Evolutionary conservation across 64 coral and sea anemone genomes (phyloP).

Genomic region (Trachythela sp.): DNA sequence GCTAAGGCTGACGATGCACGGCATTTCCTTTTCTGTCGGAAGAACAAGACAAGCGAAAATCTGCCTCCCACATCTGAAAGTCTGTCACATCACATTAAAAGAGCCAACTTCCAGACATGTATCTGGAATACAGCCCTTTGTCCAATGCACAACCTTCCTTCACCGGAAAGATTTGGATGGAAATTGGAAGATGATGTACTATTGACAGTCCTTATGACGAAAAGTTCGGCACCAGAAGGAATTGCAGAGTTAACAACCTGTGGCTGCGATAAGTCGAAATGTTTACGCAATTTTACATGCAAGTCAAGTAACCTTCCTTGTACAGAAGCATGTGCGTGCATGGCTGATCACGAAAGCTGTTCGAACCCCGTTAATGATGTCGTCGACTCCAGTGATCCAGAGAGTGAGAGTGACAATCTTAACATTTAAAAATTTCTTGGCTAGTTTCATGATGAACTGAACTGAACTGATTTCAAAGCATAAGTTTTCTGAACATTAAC

Average conservation of each 20-base stretch:
- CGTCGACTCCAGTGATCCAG: background rate
- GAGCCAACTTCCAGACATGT: constrained; percentile 52
- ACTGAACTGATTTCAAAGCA: too few species aligned
- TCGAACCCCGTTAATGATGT: constrained; percentile 28
- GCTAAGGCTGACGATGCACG: background rate
- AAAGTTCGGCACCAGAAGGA: constrained; percentile 33
- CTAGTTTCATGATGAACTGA: too few species aligned
- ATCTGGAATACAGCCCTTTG: constrained; percentile 41
- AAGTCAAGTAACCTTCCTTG: constrained; percentile 43
- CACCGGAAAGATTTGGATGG: constrained; percentile 53
- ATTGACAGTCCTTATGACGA: constrained; percentile 36
- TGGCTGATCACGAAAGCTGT: constrained; percentile 60
- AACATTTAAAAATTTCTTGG: too few species aligned
- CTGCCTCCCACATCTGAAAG: constrained; percentile 54
- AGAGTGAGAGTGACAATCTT: background rate
- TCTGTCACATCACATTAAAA: constrained; percentile 53
- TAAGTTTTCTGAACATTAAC: too few species aligned
- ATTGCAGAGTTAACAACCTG: constrained; percentile 43
- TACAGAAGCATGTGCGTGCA: constrained; percentile 59
- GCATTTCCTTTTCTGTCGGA: constrained; percentile 47
- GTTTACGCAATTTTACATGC: constrained; percentile 44
- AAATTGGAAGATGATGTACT: constrained; percentile 22
- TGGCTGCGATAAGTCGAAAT: constrained; percentile 34
- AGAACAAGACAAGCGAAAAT: constrained; percentile 51
- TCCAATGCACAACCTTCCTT: constrained; percentile 43